A percentile compares a stretch with the other conserved stretches of the same genome.
These are phyloP conservation scores for Danionella cerebrum DNA, from an alignment of 2,113 vertebrate species.

Conservation along the genomic window DNA sequence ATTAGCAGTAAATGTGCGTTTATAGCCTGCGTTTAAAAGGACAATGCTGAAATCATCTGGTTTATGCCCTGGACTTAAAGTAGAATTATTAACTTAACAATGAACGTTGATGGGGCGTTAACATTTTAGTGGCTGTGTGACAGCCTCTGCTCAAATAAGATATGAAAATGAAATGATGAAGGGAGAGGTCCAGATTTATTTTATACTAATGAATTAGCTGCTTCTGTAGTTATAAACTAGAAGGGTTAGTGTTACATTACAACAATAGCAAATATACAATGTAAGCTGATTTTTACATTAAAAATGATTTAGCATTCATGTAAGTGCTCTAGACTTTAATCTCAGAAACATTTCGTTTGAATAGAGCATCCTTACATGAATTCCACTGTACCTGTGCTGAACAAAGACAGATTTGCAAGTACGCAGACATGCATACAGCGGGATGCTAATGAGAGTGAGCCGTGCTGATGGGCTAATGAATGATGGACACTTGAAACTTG, in stretches of 20 bases:
- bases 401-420: slow-evolving; percentile 4
- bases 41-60: not conserved
- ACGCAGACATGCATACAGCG: not conserved
- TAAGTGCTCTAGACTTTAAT: not conserved
- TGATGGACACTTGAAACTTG: slow-evolving; percentile 43
- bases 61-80: not conserved
- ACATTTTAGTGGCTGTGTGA: not conserved
- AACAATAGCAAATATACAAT: not conserved
- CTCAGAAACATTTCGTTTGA: not conserved
- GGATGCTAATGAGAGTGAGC: slow-evolving; percentile 25
- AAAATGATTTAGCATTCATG: not conserved
- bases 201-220: no score
- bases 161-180: not conserved
- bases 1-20: not conserved
- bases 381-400: not conserved
- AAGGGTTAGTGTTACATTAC: no score
- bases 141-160: not conserved
- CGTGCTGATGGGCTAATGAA: slow-evolving; percentile 46
- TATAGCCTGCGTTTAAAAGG: slow-evolving; percentile 10
- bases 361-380: not conserved
- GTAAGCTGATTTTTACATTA: no score
- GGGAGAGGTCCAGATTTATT: no score
- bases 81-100: not conserved
- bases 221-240: no score
- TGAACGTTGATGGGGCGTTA: not conserved